These are phyloP conservation scores for Dunckerocampus dactyliophorus DNA, from an alignment of 2,113 vertebrate species.

Conservation along the genomic window DNA sequence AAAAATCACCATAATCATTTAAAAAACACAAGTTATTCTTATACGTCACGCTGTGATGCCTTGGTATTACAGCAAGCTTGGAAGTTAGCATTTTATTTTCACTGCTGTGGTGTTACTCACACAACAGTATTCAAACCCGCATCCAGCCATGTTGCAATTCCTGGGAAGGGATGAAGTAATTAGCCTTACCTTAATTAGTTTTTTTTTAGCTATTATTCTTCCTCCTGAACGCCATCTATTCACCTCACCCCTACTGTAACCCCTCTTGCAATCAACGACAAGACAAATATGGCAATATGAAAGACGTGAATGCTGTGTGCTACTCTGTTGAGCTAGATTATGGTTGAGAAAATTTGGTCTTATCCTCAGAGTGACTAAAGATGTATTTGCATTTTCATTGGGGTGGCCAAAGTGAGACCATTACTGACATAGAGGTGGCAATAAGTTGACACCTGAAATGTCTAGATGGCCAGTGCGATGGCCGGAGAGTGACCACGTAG, in stretches of 20 bases:
- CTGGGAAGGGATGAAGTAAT: conserved; percentile 44
- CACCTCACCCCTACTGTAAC: conserved; percentile 6
- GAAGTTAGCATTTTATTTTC: background rate
- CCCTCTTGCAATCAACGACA: conserved; percentile 52
- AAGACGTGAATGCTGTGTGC: conserved; percentile 46
- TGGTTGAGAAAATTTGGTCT: conserved; percentile 44
- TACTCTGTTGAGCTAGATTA: conserved; percentile 60
- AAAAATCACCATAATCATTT: background rate
- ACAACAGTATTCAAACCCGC: conserved; percentile 45
- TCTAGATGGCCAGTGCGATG: no score
- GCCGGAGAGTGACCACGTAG: no score
- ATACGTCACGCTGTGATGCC: conserved; percentile 6
- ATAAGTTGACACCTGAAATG: no score
- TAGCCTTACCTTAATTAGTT: conserved; percentile 56
- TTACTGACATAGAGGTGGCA: no score
- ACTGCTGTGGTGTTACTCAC: conserved; percentile 30
- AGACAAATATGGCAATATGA: conserved; percentile 50
- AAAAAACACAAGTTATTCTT: background rate
- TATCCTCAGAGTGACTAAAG: conserved; percentile 47
- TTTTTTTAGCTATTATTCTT: conserved; percentile 20
- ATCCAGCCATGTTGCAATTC: conserved; percentile 40
- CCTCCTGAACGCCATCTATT: conserved; percentile 18
- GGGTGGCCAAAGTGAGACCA: conserved; percentile 37
- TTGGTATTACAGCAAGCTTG: background rate
- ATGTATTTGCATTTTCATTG: conserved; percentile 54